Evolutionary conservation across 2,888 invertebrate genomes (phyloP).

Genomic region (Pharmacophagus antenor): DNA sequence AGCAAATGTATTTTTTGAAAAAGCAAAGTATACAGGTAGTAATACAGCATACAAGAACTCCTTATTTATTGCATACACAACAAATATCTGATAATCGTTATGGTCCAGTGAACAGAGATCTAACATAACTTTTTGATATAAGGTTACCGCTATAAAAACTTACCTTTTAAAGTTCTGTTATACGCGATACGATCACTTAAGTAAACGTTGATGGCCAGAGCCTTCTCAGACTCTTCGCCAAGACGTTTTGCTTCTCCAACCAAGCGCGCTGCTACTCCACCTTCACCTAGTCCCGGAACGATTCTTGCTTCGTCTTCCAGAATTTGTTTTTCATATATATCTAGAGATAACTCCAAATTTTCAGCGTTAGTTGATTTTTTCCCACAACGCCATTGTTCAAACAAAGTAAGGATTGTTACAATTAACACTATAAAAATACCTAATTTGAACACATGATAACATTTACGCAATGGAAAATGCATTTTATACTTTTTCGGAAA

Average conservation of each 20-base stretch:
- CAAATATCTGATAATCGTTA: not conserved
- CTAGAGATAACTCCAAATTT: slow-evolving; percentile 44
- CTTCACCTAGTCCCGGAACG: slow-evolving; percentile 85
- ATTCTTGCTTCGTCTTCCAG: slow-evolving; percentile 83
- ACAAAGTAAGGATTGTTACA: slow-evolving; percentile 56
- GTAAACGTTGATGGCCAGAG: slow-evolving; percentile 93
- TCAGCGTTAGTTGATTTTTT: slow-evolving; percentile 52
- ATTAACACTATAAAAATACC: slow-evolving; percentile 55
- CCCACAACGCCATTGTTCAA: slow-evolving; percentile 72
- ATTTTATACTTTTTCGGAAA: slow-evolving; percentile 46
- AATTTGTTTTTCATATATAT: slow-evolving; percentile 75
- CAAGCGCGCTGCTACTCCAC: slow-evolving; percentile 84
- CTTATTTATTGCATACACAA: not conserved
- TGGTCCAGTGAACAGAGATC: not conserved
- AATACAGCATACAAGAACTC: not conserved
- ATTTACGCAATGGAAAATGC: slow-evolving; percentile 66
- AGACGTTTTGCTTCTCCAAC: slow-evolving; percentile 82
- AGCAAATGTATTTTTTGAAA: too few species aligned
- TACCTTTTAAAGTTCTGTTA: slow-evolving; percentile 87
- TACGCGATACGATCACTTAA: slow-evolving; percentile 93
- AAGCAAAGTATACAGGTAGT: too few species aligned
- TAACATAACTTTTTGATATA: slow-evolving; percentile 9
- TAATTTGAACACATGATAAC: slow-evolving; percentile 61
- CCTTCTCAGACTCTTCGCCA: slow-evolving; percentile 88
- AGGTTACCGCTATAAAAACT: slow-evolving; percentile 27